Percentiles rank a stretch among this genome's conserved stretches.
Conservation (phyloP, 2,888 invertebrate genomes). For the Orthosia gracilis region DNA sequence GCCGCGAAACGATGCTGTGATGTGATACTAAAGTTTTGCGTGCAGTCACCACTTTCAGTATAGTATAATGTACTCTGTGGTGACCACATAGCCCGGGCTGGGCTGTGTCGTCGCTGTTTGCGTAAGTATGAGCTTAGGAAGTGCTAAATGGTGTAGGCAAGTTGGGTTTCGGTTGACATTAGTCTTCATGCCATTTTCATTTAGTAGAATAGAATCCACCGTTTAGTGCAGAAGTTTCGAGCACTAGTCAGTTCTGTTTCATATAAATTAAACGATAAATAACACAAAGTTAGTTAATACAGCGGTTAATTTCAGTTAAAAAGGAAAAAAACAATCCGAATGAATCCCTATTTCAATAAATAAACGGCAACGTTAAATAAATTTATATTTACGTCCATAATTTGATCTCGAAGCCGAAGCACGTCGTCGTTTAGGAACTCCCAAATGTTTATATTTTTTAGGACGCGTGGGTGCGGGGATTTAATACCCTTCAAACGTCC, state of each 20-base stretch:
- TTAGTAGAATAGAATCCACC: conserved; percentile 13
- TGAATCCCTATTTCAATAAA: conserved; percentile 9
- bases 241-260: neutral
- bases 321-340: neutral
- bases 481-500: conserved; percentile 49
- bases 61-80: no score
- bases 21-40: conserved; percentile 35
- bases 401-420: conserved; percentile 23
- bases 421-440: conserved; percentile 45
- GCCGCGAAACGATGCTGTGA: conserved; percentile 40
- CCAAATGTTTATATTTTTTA: conserved; percentile 44
- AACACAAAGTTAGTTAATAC: neutral
- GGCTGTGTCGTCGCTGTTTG: neutral
- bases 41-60: no score
- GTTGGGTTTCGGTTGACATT: neutral
- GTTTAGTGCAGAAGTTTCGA: neutral
- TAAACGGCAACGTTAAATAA: conserved; percentile 30
- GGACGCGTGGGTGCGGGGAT: conserved; percentile 26
- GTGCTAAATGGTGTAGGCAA: conserved; percentile 40
- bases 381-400: conserved; percentile 30
- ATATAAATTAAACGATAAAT: neutral
- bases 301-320: neutral
- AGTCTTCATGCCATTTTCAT: neutral
- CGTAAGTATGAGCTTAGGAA: conserved; percentile 8
- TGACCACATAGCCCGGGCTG: no score